Evolutionary conservation across 2,888 invertebrate genomes (phyloP).

Genomic region (Machimus atricapillus): DNA sequence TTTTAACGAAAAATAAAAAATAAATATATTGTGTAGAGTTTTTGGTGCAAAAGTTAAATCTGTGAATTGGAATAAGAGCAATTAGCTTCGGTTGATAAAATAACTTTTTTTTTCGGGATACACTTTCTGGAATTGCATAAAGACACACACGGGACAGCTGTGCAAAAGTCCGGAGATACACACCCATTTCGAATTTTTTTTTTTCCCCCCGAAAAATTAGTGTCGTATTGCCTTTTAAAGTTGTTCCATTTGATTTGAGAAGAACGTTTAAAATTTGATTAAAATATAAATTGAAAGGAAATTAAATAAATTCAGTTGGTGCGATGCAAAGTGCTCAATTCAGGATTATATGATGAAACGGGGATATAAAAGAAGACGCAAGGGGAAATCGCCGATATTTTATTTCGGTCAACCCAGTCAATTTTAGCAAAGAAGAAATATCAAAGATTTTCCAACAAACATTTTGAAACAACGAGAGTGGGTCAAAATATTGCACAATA

Average conservation of each 20-base stretch:
- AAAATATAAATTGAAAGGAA: not conserved
- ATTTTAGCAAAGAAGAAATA: not conserved
- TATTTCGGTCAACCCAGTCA: conserved; percentile 53
- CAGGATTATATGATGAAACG: conserved; percentile 54
- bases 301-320: not conserved
- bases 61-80: not conserved
- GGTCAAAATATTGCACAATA: not conserved
- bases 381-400: conserved; percentile 54
- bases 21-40: not conserved
- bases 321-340: conserved; percentile 14
- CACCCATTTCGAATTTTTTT: conserved; percentile 6
- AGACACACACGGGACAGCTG: conserved; percentile 5
- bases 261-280: not conserved
- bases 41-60: not conserved
- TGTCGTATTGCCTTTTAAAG: not conserved
- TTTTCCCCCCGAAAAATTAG: not conserved
- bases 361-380: conserved; percentile 58
- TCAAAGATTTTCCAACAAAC: not conserved
- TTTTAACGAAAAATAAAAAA: not conserved
- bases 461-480: not conserved
- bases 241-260: not conserved
- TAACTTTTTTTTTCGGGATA: not conserved
- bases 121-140: not conserved
- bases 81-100: not conserved
- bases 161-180: conserved; percentile 17